These are phyloP conservation scores for Heteropelma amictum DNA, from an alignment of 2,888 invertebrate genomes.

Conservation along the genomic window DNA sequence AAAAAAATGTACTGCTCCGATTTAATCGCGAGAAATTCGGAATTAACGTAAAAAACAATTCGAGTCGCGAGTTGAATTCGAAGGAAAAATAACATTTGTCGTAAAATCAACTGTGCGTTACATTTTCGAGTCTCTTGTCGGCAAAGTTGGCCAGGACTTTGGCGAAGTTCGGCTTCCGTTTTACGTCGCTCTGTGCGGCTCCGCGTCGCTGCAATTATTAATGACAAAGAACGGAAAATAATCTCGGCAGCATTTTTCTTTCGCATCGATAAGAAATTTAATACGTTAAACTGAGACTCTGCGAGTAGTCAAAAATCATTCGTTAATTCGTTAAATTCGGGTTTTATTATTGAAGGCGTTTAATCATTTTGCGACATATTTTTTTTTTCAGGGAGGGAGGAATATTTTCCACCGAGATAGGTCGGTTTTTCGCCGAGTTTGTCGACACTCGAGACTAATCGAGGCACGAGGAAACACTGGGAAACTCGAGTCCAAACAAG, in stretches of 20 bases:
- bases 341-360: too few species aligned
- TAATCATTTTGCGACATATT: too few species aligned
- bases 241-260: not conserved
- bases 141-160: conserved; percentile 51
- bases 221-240: not conserved
- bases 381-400: too few species aligned
- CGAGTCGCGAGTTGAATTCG: too few species aligned
- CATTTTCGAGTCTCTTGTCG: conserved; percentile 51
- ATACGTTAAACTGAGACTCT: not conserved
- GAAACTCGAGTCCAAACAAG: too few species aligned
- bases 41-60: not conserved
- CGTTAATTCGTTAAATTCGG: too few species aligned
- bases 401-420: too few species aligned
- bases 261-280: not conserved
- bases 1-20: conserved; percentile 4
- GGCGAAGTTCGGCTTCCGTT: conserved; percentile 13
- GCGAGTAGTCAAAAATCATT: too few species aligned
- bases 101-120: conserved; percentile 26
- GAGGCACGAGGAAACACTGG: not conserved
- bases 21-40: not conserved
- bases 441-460: not conserved
- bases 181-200: not conserved
- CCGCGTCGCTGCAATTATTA: conserved; percentile 23
- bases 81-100: not conserved
- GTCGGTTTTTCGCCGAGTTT: too few species aligned